Evolutionary conservation across 2,113 vertebrate genomes (phyloP).

Genomic region (Sander lucioperca): DNA sequence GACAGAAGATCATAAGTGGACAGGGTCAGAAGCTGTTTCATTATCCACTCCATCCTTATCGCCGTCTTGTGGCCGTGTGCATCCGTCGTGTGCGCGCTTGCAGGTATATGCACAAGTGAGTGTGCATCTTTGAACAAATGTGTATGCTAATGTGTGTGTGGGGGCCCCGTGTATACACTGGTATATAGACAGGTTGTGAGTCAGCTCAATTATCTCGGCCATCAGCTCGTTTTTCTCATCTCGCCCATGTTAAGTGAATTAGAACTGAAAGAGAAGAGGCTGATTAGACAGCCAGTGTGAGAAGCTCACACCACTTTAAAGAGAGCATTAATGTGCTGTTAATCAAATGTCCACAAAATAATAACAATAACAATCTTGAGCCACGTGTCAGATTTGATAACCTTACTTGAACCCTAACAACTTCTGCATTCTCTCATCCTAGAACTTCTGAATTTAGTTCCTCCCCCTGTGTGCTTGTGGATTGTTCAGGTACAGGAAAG

Average conservation of each 20-base stretch:
- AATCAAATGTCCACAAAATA: constrained; percentile 55
- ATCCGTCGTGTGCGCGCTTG: constrained; percentile 1
- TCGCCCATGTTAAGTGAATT: constrained; percentile 82
- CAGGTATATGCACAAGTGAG: constrained; percentile 43
- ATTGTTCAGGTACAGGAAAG: constrained; percentile 7
- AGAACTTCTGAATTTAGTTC: not conserved
- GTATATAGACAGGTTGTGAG: constrained; percentile 58
- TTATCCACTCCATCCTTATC: constrained; percentile 82
- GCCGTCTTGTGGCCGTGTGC: constrained; percentile 49
- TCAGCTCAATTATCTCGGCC: constrained; percentile 76
- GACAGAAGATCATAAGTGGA: constrained; percentile 89
- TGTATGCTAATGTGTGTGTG: constrained; percentile 25
- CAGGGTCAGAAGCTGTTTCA: constrained; percentile 88
- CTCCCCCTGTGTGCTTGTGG: not conserved
- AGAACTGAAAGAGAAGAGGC: constrained; percentile 66
- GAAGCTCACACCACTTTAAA: constrained; percentile 71
- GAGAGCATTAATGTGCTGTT: constrained; percentile 51
- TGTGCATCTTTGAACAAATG: constrained; percentile 23
- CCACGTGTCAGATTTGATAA: constrained; percentile 51
- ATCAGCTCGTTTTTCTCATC: constrained; percentile 72
- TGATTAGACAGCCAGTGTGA: constrained; percentile 63
- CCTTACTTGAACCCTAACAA: constrained; percentile 4
- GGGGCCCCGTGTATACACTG: constrained; percentile 22
- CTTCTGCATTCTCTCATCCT: not conserved
- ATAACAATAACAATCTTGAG: constrained; percentile 53